phyloP scores from a whole-genome alignment of 2,888 invertebrate species.

The Baronia brevicornis region DNA sequence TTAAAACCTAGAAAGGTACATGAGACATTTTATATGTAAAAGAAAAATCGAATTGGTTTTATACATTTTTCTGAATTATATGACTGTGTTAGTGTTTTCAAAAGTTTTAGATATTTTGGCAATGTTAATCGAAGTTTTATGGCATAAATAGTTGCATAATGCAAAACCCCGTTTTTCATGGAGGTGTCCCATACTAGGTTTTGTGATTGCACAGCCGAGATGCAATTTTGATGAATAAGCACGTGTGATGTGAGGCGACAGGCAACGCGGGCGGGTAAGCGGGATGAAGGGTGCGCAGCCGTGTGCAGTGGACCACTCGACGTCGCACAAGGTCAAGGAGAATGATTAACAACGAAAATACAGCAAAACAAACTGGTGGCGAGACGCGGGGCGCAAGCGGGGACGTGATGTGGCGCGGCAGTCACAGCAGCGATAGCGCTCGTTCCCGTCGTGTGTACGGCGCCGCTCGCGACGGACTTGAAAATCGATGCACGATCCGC shows the following conservation, averaged over 20 bases:
- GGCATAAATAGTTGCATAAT: too few relatives aligned
- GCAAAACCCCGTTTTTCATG: too few relatives aligned
- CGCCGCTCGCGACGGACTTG: slow-evolving; percentile 59
- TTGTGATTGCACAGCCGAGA: slow-evolving; percentile 18
- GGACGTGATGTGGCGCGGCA: slow-evolving; percentile 61
- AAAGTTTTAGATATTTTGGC: too few relatives aligned
- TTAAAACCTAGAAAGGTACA: too few relatives aligned
- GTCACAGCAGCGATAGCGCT: slow-evolving; percentile 67
- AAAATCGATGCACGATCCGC: slow-evolving; percentile 73
- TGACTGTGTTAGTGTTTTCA: too few relatives aligned
- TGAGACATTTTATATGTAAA: too few relatives aligned
- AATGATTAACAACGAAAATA: slow-evolving; percentile 77
- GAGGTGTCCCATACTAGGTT: too few relatives aligned
- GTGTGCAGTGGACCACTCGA: slow-evolving; percentile 74
- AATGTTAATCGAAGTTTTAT: too few relatives aligned
- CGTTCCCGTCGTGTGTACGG: slow-evolving; percentile 58
- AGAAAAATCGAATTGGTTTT: too few relatives aligned
- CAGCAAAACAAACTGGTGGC: slow-evolving; percentile 63
- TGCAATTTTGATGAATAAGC: slow-evolving; percentile 34
- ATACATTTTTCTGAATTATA: too few relatives aligned
- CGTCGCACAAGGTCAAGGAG: slow-evolving; percentile 76
- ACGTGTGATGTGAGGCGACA: slow-evolving; percentile 64
- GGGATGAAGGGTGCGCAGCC: slow-evolving; percentile 67
- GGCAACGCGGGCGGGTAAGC: slow-evolving; percentile 52
- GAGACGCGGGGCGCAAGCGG: slow-evolving; percentile 43